phyloP scores from a whole-genome alignment of 2,797 vertebrate genomes.

The Premnoplex brunnescens region DNA sequence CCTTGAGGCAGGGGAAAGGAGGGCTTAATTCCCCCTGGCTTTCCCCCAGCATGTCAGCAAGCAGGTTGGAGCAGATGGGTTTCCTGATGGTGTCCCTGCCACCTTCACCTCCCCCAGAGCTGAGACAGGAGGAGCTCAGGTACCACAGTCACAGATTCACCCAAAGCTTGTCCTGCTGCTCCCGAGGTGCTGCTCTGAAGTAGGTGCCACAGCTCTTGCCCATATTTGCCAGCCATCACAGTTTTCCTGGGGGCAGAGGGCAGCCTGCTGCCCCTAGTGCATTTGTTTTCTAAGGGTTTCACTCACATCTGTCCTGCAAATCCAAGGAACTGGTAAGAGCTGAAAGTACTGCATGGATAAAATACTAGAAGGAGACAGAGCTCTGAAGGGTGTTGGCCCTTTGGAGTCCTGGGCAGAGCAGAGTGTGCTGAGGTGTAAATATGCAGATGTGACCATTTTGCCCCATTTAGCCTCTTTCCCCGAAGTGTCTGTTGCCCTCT shows the following conservation, averaged over 20 bases:
- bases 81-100: not conserved
- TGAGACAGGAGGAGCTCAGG: not conserved
- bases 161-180: not conserved
- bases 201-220: not conserved
- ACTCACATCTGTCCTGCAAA: not conserved
- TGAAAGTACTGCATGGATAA: not conserved
- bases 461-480: not conserved
- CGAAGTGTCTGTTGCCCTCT: not conserved
- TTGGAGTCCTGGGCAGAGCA: not conserved
- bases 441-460: not conserved
- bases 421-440: not conserved
- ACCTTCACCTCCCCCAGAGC: not conserved
- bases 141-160: not conserved
- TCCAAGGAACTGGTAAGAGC: not conserved
- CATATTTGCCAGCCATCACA: not conserved
- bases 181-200: not conserved
- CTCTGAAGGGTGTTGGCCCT: not conserved
- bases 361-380: not conserved
- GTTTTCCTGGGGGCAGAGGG: not conserved
- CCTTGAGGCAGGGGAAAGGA: not conserved
- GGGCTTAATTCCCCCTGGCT: too few relatives aligned
- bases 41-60: not conserved
- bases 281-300: not conserved
- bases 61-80: not conserved
- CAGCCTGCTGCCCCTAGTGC: not conserved